These are phyloP conservation scores for Catamblyrhynchus diadema DNA, from an alignment of 2,797 vertebrate genomes.

Conservation along the genomic window DNA sequence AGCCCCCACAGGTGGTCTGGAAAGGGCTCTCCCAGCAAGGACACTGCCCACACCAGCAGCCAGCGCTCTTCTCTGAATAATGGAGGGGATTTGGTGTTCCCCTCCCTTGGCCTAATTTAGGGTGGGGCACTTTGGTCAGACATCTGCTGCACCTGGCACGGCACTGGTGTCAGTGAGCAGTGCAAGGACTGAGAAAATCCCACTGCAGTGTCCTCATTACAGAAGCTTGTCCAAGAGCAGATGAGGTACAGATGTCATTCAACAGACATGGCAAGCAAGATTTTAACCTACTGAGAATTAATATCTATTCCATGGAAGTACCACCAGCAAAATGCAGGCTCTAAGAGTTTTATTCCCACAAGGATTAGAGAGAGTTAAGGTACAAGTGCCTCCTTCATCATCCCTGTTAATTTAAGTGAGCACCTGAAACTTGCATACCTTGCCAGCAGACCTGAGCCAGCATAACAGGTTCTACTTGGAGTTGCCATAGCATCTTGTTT, in stretches of 20 bases:
- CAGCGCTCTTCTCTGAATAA: not conserved
- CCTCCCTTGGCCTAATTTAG: not conserved
- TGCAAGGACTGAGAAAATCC: rapidly evolving
- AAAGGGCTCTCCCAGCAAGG: not conserved
- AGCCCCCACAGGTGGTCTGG: not conserved
- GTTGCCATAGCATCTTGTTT: not conserved
- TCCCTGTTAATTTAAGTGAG: not conserved
- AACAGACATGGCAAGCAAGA: not conserved
- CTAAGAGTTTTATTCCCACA: not conserved
- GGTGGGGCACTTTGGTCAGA: too few relatives aligned
- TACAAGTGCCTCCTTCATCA: not conserved
- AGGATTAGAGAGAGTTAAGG: not conserved
- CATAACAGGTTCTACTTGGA: conserved; percentile 27
- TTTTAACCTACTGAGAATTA: not conserved
- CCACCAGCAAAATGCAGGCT: not conserved
- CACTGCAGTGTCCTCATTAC: not conserved
- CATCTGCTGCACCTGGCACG: not conserved
- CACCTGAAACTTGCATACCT: not conserved
- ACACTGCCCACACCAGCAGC: not conserved
- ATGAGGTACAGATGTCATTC: rapidly evolving
- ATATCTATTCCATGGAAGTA: not conserved
- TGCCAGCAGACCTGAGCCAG: not conserved
- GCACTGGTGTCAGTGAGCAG: not conserved
- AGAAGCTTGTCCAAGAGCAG: not conserved
- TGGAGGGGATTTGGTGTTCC: not conserved